Conservation (phyloP, 2,888 invertebrate species). For the Tiphia femorata region DNA sequence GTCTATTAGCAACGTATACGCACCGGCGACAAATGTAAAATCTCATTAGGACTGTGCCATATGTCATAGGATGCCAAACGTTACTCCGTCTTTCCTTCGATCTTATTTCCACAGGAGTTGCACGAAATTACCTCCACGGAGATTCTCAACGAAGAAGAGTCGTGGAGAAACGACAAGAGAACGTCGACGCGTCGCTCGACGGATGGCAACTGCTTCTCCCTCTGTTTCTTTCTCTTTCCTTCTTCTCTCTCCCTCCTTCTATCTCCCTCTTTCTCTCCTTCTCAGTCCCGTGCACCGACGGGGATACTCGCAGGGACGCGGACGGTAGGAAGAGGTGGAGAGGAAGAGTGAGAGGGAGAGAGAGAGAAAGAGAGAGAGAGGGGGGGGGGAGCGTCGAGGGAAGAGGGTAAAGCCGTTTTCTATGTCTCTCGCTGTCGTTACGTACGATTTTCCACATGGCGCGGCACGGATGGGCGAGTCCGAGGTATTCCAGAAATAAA, state of each 20-base stretch:
- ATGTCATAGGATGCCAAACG: not conserved
- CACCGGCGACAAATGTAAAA: too few relatives aligned
- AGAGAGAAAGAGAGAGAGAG: constrained; percentile 5
- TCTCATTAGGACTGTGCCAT: too few relatives aligned
- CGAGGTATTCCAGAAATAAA: constrained; percentile 40
- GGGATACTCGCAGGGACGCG: too few relatives aligned
- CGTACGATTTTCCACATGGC: constrained; percentile 43
- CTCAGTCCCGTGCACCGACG: too few relatives aligned
- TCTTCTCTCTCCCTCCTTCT: not conserved
- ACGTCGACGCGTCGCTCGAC: constrained; percentile 6
- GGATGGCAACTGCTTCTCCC: constrained; percentile 23
- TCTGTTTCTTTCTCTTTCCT: constrained; percentile 6
- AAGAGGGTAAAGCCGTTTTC: constrained; percentile 30
- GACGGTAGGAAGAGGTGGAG: too few relatives aligned
- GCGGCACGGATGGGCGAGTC: constrained; percentile 21
- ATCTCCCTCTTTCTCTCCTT: constrained; percentile 12
- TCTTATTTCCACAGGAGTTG: not conserved
- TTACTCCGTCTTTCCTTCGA: not conserved
- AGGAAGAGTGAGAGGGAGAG: not conserved
- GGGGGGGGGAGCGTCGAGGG: constrained; percentile 21
- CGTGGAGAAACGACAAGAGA: constrained; percentile 11
- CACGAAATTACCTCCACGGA: not conserved
- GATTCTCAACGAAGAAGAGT: not conserved
- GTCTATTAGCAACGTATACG: too few relatives aligned
- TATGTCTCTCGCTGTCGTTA: constrained; percentile 26